Conservation (phyloP, 2,113 vertebrate species). For the Eubucco bourcierii region DNA sequence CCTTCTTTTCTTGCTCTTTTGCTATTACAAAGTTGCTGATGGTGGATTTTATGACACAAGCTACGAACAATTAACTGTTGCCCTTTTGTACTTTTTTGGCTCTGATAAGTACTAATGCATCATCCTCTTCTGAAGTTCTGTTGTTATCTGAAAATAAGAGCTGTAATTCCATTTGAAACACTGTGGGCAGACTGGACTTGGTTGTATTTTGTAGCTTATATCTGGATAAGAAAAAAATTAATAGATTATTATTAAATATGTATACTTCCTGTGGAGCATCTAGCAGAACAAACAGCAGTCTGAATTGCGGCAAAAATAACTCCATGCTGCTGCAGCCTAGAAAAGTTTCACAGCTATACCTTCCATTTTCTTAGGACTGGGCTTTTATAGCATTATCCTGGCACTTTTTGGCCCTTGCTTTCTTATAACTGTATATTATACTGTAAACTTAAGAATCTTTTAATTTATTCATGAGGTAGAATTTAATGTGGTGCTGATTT, state of each 20-base stretch:
- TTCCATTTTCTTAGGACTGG: conserved; percentile 49
- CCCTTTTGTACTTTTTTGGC: neutral
- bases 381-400: conserved; percentile 68
- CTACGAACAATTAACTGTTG: neutral
- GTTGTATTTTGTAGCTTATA: neutral
- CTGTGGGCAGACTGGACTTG: neutral
- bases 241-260: conserved; percentile 43
- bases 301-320: conserved; percentile 71
- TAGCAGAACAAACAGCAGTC: conserved; percentile 53
- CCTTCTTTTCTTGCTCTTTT: neutral
- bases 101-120: neutral
- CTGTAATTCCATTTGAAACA: neutral
- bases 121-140: neutral
- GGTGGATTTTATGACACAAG: conserved; percentile 2
- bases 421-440: conserved; percentile 77
- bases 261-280: neutral
- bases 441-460: conserved; percentile 76
- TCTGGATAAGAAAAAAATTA: neutral
- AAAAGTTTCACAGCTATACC: conserved; percentile 62
- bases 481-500: conserved; percentile 78
- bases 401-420: conserved; percentile 69
- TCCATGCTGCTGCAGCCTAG: conserved; percentile 66
- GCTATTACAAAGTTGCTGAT: conserved; percentile 26
- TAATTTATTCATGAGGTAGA: conserved; percentile 80
- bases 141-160: neutral